Base-by-base conservation (phyloP, 2,888 invertebrate species). In the Hypena proboscidalis region DNA sequence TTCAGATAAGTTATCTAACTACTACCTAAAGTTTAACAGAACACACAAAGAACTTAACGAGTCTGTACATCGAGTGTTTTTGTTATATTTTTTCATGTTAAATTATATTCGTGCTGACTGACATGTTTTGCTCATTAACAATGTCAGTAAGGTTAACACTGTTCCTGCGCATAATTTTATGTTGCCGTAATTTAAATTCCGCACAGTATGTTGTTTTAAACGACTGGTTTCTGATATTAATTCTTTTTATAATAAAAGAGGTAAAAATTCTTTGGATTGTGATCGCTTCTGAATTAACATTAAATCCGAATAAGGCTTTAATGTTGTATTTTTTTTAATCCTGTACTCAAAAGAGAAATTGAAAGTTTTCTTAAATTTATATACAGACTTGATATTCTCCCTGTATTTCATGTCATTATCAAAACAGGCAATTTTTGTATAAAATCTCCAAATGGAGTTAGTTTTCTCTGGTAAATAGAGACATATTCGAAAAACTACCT, bases 121-220 rank as follows among this genome's bases (percentile, higher is more conserved):
- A 45, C 44, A 31, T 55, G 50, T 42, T 62, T 62, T 57, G 36
- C 45, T 67, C 67, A 67, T 76, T 70, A 66, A 44, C 55, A 66
- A 70, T 66, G 75, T 72, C 64, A 52, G 21, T 40, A 51, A 58
- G 72, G 70, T 73, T 65, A 71, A 70, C 58, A 42, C 51, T 52
- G 50, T 57, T 59, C 43, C 40, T 59, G 39, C 50, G 54, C 39
- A 53, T 67, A 67, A 64, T 60, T 36, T 49, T 48, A 23, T 23
- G 25, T 38, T 30, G 37, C 49, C 36, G 25, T 26, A 36, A 40
- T 57, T 48, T 43, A 19, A 56, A 40, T 49, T 23, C 20, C 31
- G 15, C 64, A 68, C 63, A 70, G 66, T 29, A 31, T 64, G 67
- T 61, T 54, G 29, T 22, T 33, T 48, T 22, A 9, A n/a, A n/a